Conservation (phyloP, 30 jellyfish, hydroid and myxozoan species). For the Clytia hemisphaerica region DNA sequence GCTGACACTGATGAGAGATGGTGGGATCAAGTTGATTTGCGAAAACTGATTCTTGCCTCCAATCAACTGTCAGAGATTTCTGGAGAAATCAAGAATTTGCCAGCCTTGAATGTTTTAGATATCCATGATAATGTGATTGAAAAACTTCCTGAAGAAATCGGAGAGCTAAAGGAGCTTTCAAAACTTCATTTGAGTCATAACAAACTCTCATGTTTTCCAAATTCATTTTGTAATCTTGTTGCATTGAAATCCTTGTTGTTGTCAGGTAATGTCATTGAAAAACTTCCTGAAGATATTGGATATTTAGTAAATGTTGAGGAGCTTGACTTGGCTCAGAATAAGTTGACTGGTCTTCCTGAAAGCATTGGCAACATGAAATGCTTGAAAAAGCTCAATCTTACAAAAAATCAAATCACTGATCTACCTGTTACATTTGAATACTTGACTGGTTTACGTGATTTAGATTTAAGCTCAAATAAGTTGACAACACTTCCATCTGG, state of each 20-base stretch:
- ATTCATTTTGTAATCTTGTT: slow-evolving; percentile 28
- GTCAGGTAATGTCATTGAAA: slow-evolving; percentile 23
- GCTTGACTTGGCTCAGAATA: slow-evolving; percentile 46
- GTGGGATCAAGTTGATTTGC: slow-evolving; percentile 92
- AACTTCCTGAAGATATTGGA: slow-evolving; percentile 60
- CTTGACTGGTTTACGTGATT: slow-evolving; percentile 33
- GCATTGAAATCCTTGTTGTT: slow-evolving; percentile 39
- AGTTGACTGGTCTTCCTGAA: slow-evolving; percentile 38
- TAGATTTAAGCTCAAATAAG: slow-evolving; percentile 51
- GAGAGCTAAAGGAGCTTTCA: slow-evolving; percentile 45
- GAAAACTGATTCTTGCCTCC: slow-evolving; percentile 76
- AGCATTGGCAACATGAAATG: slow-evolving; percentile 46
- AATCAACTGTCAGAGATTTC: slow-evolving; percentile 52
- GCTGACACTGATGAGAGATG: slow-evolving; percentile 77
- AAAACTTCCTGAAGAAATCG: slow-evolving; percentile 50
- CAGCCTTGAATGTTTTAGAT: slow-evolving; percentile 82
- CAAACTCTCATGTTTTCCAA: slow-evolving; percentile 39
- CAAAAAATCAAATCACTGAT: slow-evolving; percentile 40
- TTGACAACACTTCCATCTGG: slow-evolving; percentile 57
- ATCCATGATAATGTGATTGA: slow-evolving; percentile 69
- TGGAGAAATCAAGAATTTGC: slow-evolving; percentile 48
- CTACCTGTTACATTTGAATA: slow-evolving; percentile 45
- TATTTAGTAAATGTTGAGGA: slow-evolving; percentile 47
- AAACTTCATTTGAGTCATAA: slow-evolving; percentile 63
- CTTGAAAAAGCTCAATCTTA: slow-evolving; percentile 45